phyloP scores from a whole-genome alignment of 2,113 vertebrate species.

The Aspiorhynchus laticeps region DNA sequence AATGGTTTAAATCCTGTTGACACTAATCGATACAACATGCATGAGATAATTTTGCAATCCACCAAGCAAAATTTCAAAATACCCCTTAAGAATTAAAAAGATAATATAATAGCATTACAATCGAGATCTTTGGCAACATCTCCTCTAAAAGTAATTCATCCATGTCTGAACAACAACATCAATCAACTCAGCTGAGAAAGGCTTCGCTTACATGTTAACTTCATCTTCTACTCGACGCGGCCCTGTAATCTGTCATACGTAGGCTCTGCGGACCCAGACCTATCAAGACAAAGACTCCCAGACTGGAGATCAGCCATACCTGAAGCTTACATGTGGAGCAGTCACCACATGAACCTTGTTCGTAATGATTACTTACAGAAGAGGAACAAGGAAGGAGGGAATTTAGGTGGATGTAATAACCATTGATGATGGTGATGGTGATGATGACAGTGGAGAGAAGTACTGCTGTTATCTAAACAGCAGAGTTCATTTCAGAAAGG shows the following conservation, averaged over 20 bases:
- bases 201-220: slow-evolving; percentile 43
- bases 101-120: slow-evolving; percentile 48
- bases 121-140: slow-evolving; percentile 52
- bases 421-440: neutral
- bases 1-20: slow-evolving; percentile 30
- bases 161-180: slow-evolving; percentile 36
- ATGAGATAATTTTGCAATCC: neutral
- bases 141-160: slow-evolving; percentile 52
- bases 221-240: slow-evolving; percentile 48
- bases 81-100: slow-evolving; percentile 39
- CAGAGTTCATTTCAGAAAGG: neutral
- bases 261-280: slow-evolving; percentile 15
- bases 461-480: neutral
- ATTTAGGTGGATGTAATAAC: neutral
- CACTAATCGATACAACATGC: slow-evolving; percentile 31
- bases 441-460: neutral
- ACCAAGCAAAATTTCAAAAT: neutral
- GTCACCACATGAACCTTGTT: slow-evolving; percentile 32
- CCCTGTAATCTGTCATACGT: slow-evolving; percentile 13
- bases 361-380: slow-evolving; percentile 20
- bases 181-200: slow-evolving; percentile 39
- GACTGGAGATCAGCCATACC: slow-evolving; percentile 43
- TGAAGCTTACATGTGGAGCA: slow-evolving; percentile 25
- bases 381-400: neutral
- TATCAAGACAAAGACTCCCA: slow-evolving; percentile 32